Conservation (phyloP, 2,888 invertebrate genomes). For the Ophioninae sp. region DNA sequence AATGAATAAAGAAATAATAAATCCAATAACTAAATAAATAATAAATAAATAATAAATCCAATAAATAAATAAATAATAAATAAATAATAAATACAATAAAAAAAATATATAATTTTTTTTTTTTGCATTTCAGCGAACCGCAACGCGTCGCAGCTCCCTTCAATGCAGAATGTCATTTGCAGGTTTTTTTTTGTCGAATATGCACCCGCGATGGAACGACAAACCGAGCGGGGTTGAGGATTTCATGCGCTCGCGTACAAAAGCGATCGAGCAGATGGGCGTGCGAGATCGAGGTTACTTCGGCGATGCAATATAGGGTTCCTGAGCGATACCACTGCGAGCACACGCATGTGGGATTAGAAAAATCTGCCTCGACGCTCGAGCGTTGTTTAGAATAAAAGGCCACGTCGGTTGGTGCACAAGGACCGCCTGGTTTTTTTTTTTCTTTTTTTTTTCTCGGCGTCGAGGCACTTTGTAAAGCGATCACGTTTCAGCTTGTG, state of each 20-base stretch:
- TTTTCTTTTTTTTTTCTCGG: constrained; percentile 44
- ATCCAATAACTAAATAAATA: too few relatives aligned
- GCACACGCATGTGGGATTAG: neutral
- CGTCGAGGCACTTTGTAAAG: constrained; percentile 46
- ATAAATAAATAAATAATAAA: too few relatives aligned
- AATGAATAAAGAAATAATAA: too few relatives aligned
- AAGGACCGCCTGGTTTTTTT: constrained; percentile 36
- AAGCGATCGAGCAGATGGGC: constrained; percentile 54
- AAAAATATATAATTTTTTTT: too few relatives aligned
- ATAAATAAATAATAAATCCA: too few relatives aligned
- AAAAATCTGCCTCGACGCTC: constrained; percentile 20
- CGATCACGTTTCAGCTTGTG: constrained; percentile 27
- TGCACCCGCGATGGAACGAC: neutral
- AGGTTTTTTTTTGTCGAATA: neutral
- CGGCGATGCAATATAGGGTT: neutral
- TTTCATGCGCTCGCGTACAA: constrained; percentile 10
- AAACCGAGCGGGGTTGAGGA: neutral
- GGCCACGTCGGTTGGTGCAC: constrained; percentile 47
- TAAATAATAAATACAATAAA: too few relatives aligned
- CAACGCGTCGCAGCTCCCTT: too few relatives aligned
- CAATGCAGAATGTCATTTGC: too few relatives aligned
- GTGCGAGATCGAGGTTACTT: constrained; percentile 21
- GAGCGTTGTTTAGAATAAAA: constrained; percentile 57
- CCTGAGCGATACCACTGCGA: too few relatives aligned
- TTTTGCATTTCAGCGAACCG: too few relatives aligned